Base-by-base conservation (phyloP, 2,113 vertebrate species). In the Blennius ocellaris region DNA sequence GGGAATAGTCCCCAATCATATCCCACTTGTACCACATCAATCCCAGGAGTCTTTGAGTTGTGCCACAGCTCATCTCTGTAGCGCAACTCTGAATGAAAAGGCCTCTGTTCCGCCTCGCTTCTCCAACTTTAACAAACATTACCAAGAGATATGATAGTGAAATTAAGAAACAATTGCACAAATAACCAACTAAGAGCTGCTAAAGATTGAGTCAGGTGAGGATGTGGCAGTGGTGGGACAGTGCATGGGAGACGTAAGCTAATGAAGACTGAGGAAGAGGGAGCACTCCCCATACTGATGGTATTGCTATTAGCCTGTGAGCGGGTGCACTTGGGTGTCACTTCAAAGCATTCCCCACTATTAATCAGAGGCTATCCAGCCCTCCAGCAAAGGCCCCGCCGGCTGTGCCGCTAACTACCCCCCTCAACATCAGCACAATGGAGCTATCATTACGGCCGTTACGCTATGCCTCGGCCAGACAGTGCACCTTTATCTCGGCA, bases 321-420 rank as follows among this genome's bases (percentile, higher is more conserved):
- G 90, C 80, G 38, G 49, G 74, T 87, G 84, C 84, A 85, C 90
- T 91, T 76, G 77, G 89, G 88, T 92, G 91, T 92, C 92, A 93
- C 90, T 92, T 91, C 91, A 92, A 93, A 93, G 90, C 90, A 86
- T 92, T 90, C 88, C 69, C 80, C 53, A 57, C 85, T 82, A 92
- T 92, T 93, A 93, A 90, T 93, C 91, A 94, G 84, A 78, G 54
- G 59, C 75, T 77, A 76, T 81, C 83, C 72, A 73, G 77, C 85
- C 87, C 87, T 88, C 64, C 75, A 69, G 85, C 59, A 54, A 83
- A 55, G 81, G 76, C 79, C 83, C 84, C 16, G 73, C 73, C 75
- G 78, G 85, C 82, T 76, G 70, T 53, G 80, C 76, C 63, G 76
- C 84, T 86, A 89, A 88, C 85, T 70, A 86, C 79, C 64, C 78